Evolutionary conservation across 2,888 invertebrate species (phyloP).

Genomic region (Hydriomena furcata): DNA sequence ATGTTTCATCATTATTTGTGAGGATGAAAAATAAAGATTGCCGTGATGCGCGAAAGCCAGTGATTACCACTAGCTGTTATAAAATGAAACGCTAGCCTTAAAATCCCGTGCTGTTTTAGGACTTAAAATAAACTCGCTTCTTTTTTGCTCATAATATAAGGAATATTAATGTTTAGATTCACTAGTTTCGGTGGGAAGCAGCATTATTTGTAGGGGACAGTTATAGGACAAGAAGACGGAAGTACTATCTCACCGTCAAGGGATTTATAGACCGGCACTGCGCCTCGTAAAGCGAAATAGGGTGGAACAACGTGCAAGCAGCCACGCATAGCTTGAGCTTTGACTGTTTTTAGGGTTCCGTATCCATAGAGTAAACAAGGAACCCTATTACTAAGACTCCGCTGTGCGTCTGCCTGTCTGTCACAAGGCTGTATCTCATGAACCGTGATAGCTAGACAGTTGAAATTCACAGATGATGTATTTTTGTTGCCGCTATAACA

Average conservation of each 20-base stretch:
- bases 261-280: slow-evolving; percentile 28
- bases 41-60: slow-evolving; percentile 31
- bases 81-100: neutral
- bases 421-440: no score
- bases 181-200: neutral
- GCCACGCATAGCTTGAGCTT: slow-evolving; percentile 16
- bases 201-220: slow-evolving; percentile 5
- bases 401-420: neutral
- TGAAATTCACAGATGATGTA: no score
- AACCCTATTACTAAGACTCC: neutral
- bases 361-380: no score
- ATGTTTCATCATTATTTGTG: slow-evolving; percentile 53
- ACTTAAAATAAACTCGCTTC: no score
- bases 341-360: slow-evolving; percentile 4
- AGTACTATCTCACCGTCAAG: slow-evolving; percentile 22
- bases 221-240: slow-evolving; percentile 20
- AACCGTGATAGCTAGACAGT: no score
- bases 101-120: no score
- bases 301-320: slow-evolving; percentile 21
- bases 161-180: neutral
- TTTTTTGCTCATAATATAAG: no score
- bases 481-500: no score
- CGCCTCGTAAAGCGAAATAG: slow-evolving; percentile 25
- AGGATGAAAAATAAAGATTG: slow-evolving; percentile 46
- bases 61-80: slow-evolving; percentile 8